phyloP scores from a whole-genome alignment of 2,113 vertebrate species.

The Malurus alboscapulatus region DNA sequence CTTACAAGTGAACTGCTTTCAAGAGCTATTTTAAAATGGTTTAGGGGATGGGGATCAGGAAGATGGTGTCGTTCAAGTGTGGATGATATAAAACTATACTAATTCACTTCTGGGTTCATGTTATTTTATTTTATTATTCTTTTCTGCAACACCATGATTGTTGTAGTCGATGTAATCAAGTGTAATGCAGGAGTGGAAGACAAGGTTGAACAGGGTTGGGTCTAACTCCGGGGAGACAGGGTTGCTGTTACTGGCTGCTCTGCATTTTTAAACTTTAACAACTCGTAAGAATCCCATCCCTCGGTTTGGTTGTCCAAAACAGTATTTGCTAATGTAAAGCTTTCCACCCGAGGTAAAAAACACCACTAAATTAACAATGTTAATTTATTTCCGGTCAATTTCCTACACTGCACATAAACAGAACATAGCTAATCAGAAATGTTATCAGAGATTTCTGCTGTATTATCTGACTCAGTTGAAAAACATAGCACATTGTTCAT shows the following conservation, averaged over 20 bases:
- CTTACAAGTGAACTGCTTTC: neutral
- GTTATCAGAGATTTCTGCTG: neutral
- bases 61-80: neutral
- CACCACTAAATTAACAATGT: neutral
- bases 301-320: neutral
- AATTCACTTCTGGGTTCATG: neutral
- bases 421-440: neutral
- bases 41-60: neutral
- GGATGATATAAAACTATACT: neutral
- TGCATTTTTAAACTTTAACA: neutral
- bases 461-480: neutral
- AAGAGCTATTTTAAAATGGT: neutral
- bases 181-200: neutral
- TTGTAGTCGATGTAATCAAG: neutral
- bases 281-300: neutral
- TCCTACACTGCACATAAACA: neutral
- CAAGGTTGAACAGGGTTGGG: neutral
- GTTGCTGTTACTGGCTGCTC: neutral
- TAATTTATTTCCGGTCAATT: neutral
- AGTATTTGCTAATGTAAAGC: neutral
- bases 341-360: neutral
- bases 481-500: neutral
- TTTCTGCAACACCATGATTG: neutral
- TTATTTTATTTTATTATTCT: neutral
- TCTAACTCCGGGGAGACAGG: neutral